phyloP scores from a whole-genome alignment of 2,888 invertebrate species.

The Andrena marginata region DNA sequence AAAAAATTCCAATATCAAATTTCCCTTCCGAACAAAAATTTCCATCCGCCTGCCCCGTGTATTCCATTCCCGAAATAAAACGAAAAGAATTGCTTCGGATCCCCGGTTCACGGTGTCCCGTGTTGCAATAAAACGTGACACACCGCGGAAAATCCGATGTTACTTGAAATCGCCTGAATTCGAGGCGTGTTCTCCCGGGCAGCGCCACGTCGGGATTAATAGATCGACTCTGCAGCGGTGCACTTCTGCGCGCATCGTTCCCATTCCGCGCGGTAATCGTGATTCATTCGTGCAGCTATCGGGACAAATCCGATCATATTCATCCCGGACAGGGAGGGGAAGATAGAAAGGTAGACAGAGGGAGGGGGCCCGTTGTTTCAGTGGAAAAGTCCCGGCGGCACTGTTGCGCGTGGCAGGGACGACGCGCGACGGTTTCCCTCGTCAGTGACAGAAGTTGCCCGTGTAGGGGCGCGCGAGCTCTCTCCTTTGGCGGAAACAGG shows the following conservation, averaged over 20 bases:
- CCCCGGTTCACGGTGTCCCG: neutral
- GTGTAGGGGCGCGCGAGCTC: neutral
- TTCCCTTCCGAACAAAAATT: neutral
- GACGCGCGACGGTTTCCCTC: neutral
- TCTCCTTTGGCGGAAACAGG: constrained; percentile 51
- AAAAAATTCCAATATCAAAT: too few species aligned
- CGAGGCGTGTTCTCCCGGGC: neutral
- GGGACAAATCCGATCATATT: constrained; percentile 62
- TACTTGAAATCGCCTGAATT: constrained; percentile 51
- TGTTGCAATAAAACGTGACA: constrained; percentile 45
- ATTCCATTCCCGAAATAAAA: constrained; percentile 22
- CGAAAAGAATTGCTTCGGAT: neutral
- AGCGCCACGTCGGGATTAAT: constrained; percentile 62
- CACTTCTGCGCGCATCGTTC: constrained; percentile 64
- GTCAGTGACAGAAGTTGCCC: neutral
- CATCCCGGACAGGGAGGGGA: constrained; percentile 22
- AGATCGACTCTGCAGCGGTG: constrained; percentile 55
- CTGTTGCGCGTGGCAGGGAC: too few species aligned
- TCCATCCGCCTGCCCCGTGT: constrained; percentile 17
- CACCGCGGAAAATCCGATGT: constrained; percentile 30
- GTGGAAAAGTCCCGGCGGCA: neutral
- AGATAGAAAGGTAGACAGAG: neutral
- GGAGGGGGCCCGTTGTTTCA: neutral
- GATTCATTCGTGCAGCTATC: constrained; percentile 67
- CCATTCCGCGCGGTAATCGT: constrained; percentile 68